phyloP scores from a whole-genome alignment of 2,113 vertebrate genomes.

The Pelvicachromis taeniatus region DNA sequence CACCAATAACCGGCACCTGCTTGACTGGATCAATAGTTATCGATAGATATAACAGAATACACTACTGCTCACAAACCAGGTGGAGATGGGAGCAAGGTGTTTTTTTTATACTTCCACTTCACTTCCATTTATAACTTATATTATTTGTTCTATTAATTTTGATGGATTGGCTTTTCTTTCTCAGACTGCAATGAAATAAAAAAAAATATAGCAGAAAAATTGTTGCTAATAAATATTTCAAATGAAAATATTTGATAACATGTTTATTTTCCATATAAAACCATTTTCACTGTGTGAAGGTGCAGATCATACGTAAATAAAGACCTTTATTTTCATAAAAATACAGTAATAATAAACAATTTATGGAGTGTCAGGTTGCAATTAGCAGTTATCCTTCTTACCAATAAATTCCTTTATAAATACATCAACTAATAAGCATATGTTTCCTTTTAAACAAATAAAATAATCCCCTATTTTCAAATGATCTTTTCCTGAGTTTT shows the following conservation, averaged over 20 bases:
- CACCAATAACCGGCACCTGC: background rate
- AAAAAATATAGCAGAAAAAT: background rate
- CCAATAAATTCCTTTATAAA: background rate
- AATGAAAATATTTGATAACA: background rate
- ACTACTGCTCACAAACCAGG: background rate
- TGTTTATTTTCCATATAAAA: background rate
- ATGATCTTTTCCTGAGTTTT: background rate
- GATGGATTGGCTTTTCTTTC: background rate
- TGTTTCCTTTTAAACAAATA: background rate
- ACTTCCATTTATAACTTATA: background rate
- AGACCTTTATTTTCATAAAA: background rate
- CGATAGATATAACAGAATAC: background rate
- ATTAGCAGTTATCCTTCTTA: background rate
- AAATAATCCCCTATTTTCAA: background rate
- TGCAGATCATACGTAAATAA: background rate
- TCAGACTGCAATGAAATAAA: background rate
- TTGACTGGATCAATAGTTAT: background rate
- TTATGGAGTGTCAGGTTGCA: background rate
- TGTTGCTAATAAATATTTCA: background rate
- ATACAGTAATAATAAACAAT: background rate
- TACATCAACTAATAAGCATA: background rate
- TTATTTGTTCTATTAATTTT: background rate
- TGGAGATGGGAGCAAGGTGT: background rate
- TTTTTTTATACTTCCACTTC: background rate
- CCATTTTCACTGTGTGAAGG: background rate